Conservation (phyloP, 2,888 invertebrate species). For the Calameuta filiformis region DNA sequence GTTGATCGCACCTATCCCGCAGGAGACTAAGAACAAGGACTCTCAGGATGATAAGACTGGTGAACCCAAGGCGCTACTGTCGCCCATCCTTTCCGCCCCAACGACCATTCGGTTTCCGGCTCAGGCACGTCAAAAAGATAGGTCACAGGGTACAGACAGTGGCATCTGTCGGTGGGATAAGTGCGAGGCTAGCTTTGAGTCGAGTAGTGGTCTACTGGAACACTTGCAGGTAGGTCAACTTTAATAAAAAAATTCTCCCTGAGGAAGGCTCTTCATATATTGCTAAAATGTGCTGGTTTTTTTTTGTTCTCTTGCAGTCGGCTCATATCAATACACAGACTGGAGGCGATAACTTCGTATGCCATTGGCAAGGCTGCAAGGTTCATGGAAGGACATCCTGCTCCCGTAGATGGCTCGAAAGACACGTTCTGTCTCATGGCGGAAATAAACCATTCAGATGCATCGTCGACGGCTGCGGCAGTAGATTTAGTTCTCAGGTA, state of each 20-base stretch:
- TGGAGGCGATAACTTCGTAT: constrained; percentile 85
- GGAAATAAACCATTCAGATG: constrained; percentile 94
- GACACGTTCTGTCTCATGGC: constrained; percentile 91
- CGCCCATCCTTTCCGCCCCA: constrained; percentile 83
- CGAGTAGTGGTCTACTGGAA: constrained; percentile 84
- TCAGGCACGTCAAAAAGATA: constrained; percentile 55
- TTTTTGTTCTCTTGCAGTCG: constrained; percentile 68
- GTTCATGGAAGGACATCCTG: constrained; percentile 93
- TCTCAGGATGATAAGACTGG: constrained; percentile 59
- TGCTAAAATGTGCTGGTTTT: neutral
- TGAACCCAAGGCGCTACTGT: constrained; percentile 64
- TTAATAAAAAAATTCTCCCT: neutral
- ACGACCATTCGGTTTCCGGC: constrained; percentile 85
- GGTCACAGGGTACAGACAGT: constrained; percentile 64
- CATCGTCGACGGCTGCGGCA: constrained; percentile 94
- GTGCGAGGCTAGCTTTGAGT: constrained; percentile 82
- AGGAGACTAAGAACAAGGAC: constrained; percentile 40
- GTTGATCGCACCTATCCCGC: constrained; percentile 10
- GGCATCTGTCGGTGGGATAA: constrained; percentile 84
- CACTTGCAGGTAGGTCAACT: constrained; percentile 79
- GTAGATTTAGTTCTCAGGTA: constrained; percentile 88
- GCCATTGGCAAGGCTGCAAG: constrained; percentile 94
- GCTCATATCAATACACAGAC: constrained; percentile 89
- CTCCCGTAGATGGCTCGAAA: constrained; percentile 91
- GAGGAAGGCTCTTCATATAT: neutral